A percentile compares a stretch with the other conserved stretches of the same genome.
Evolutionary conservation across 1,140 invertebrate species (phyloP).

Genomic region (Cataglyphis hispanica): DNA sequence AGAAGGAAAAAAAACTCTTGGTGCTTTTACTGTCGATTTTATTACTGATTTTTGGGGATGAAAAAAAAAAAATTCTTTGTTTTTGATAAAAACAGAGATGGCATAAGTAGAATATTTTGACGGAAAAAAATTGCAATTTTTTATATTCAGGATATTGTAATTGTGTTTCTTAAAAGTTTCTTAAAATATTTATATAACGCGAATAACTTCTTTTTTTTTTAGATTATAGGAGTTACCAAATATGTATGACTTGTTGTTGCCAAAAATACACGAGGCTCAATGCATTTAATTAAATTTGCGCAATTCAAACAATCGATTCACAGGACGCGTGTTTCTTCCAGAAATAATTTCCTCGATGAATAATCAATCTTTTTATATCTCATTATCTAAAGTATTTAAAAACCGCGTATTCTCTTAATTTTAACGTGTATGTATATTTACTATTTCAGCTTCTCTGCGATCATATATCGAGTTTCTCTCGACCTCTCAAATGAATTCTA

Average conservation of each 20-base stretch:
- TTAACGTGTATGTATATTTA: constrained; percentile 27
- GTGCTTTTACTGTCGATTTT: neutral
- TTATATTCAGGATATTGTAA: neutral
- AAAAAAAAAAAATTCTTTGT: constrained; percentile 6
- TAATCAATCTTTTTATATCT: neutral
- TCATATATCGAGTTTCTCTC: neutral
- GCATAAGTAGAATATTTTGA: neutral
- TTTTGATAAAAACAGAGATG: neutral
- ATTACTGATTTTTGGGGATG: neutral
- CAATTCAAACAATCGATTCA: neutral
- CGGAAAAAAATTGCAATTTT: neutral
- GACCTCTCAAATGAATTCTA: constrained; percentile 27
- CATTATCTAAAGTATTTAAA: neutral
- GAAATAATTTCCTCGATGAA: neutral
- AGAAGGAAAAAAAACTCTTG: neutral
- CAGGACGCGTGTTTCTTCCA: neutral
- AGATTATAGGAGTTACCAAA: neutral
- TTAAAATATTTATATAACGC: neutral
- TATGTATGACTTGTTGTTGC: too few relatives aligned
- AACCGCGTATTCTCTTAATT: neutral
- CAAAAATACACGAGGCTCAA: too few relatives aligned
- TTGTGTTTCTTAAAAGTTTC: neutral
- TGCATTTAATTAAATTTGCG: too few relatives aligned
- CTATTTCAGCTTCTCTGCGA: neutral
- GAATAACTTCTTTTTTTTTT: neutral